A percentile compares a stretch with the other conserved stretches of the same genome.
Conservation (phyloP, 2,113 vertebrate genomes). For the Jacana jacana region DNA sequence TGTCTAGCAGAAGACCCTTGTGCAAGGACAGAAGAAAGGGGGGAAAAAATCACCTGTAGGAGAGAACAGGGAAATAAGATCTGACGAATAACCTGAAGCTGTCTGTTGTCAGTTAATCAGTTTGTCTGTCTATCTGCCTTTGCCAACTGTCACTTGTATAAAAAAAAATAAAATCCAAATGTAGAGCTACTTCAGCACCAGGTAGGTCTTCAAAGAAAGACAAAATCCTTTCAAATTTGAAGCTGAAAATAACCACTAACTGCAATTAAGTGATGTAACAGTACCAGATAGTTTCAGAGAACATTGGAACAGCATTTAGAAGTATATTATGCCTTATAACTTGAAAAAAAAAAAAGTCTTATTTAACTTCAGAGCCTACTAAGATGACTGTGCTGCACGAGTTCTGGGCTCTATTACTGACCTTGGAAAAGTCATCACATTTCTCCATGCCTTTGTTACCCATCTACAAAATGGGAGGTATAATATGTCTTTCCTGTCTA, state of each 20-base stretch:
- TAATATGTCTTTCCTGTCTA: background rate
- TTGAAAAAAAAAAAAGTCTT: background rate
- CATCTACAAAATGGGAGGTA: background rate
- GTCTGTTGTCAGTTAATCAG: background rate
- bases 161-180: too few relatives aligned
- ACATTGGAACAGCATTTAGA: background rate
- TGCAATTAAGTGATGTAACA: background rate
- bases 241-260: background rate
- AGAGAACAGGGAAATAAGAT: background rate
- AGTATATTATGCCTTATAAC: background rate
- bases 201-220: background rate
- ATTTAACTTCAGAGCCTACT: background rate
- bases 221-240: background rate
- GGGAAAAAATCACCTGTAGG: background rate
- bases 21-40: background rate
- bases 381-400: background rate
- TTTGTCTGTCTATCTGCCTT: background rate
- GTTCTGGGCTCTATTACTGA: background rate
- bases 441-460: background rate
- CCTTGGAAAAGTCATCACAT: background rate
- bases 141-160: background rate
- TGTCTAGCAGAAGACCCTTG: background rate
- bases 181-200: background rate
- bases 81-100: background rate
- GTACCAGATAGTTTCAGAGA: background rate